A percentile compares a stretch with the other conserved stretches of the same genome.
Evolutionary conservation across 2,113 vertebrate species (phyloP).

Genomic region (Caloenas nicobarica): DNA sequence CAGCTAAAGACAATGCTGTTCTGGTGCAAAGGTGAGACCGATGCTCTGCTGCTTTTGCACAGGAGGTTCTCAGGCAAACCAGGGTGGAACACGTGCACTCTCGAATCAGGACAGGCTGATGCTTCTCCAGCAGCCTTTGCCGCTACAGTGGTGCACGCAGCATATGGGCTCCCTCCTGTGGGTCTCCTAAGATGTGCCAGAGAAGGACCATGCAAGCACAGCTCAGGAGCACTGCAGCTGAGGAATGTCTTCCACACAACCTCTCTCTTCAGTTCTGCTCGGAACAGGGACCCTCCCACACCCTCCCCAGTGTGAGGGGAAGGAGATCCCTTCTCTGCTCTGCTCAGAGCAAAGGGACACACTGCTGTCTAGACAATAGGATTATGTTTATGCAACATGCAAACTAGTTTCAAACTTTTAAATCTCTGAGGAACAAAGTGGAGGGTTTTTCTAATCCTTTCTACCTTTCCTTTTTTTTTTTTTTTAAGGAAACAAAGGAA

Average conservation of each 20-base stretch:
- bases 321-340: background rate
- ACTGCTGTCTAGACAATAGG: background rate
- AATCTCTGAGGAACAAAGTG: background rate
- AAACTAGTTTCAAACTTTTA: background rate
- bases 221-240: background rate
- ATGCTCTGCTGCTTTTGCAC: background rate
- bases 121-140: background rate
- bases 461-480: background rate
- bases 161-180: conserved; percentile 43
- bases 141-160: background rate
- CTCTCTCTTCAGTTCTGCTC: background rate
- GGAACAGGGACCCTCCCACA: background rate
- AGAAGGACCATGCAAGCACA: background rate
- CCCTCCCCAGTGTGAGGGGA: background rate
- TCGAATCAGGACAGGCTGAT: background rate
- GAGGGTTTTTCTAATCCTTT: background rate
- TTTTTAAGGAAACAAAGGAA: background rate
- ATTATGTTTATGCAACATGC: background rate
- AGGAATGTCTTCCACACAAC: background rate
- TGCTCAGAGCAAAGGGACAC: background rate
- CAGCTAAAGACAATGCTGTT: background rate
- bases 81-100: background rate
- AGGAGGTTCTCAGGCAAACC: background rate
- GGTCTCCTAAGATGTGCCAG: background rate
- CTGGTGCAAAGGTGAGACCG: background rate